Evolutionary conservation across 2,797 vertebrate species (phyloP), one percentile per base, ranked within the genome.

Genomic region (Jordanella pulchra): DNA sequence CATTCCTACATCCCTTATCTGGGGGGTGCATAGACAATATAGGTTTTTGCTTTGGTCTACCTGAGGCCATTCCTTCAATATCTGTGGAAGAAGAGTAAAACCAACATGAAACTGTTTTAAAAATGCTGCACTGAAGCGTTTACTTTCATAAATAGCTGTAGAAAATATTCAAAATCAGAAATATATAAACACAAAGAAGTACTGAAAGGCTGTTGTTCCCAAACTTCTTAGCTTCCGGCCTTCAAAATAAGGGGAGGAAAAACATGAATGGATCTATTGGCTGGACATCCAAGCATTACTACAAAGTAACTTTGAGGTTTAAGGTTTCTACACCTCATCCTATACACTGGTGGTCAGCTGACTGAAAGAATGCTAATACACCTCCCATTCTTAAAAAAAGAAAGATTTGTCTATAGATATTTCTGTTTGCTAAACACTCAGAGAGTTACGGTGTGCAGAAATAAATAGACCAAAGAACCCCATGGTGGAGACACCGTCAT

Each of bases 1-100:
- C 66, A 71, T 87, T 87, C 86, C 88, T 81, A 86, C 67, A 61
- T 67, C 79, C 65, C 18, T 71, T 80, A 89, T 77, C 86, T 79
- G 72, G 13, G 44, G n/a, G 47, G 78, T 66, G 63, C 78, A 54
- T 50, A 80, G 73, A 93, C 89, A 93, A 92, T 87, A 77, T 47
- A 73, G 73, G 28, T 25, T 63, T 67, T 53, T 75, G 39, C 71
- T 73, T 56, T 56, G 23, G 64, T 64, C 48, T 48, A 45, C 5
- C 67, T 67, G 42, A 45, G 56, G 53, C 9, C 27, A 53, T 64
- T 86, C 67, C 69, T 69, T 15, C 66, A 72, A 75, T 80, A 73
- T 69, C 47, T 74, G 13, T 7, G 64, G 71, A 50, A 3, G 17
- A 63, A 64, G 77, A 15, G 4, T 12, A 25, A 58, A 15, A 69